Evolutionary conservation across 2,797 vertebrate species (phyloP).

Genomic region (Trichosurus vulpecula): DNA sequence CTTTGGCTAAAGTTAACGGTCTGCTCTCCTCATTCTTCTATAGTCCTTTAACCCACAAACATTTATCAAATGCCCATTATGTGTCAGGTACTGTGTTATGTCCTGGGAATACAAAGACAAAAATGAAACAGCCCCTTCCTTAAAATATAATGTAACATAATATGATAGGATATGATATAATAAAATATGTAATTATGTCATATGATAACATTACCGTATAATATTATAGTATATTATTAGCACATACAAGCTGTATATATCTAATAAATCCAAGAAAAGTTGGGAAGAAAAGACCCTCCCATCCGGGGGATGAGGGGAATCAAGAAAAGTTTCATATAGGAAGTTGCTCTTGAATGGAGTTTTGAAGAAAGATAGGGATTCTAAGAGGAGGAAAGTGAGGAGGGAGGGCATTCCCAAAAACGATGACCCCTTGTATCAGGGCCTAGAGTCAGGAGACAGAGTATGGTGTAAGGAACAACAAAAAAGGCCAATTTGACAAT

Average conservation of each 20-base stretch:
- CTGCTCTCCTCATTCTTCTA: neutral
- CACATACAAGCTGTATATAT: neutral
- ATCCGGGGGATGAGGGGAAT: neutral
- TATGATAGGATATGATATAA: no score
- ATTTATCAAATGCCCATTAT: neutral
- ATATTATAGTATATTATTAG: neutral
- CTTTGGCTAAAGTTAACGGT: neutral
- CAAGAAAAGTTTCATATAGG: neutral
- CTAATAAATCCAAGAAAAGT: neutral
- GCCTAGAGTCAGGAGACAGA: neutral
- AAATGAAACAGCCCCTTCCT: neutral
- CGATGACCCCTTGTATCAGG: neutral
- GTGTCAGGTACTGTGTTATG: neutral
- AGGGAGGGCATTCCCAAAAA: neutral
- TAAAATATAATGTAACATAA: neutral
- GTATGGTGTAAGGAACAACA: neutral
- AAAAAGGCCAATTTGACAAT: conserved; percentile 1
- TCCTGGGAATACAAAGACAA: neutral
- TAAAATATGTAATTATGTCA: no score
- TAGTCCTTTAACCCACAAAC: neutral
- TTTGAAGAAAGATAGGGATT: neutral
- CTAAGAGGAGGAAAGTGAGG: neutral
- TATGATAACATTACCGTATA: neutral
- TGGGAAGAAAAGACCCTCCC: neutral
- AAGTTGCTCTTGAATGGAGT: neutral